Base-by-base conservation (phyloP, 2,797 vertebrate species). In the Lagodon rhomboides region DNA sequence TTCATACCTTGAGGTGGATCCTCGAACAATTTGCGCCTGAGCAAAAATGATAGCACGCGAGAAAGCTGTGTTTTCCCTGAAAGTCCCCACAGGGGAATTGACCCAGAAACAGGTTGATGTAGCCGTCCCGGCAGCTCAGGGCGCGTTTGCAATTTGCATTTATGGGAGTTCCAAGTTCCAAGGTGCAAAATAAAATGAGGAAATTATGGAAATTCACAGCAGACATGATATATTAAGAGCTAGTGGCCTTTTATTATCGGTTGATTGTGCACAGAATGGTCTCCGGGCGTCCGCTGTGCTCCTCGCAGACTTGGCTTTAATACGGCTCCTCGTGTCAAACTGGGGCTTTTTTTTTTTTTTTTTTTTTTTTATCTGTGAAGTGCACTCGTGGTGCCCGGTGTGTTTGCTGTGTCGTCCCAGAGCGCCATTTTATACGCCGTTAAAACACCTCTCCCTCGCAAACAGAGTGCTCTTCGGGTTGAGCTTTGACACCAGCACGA, bases 191-290 rank as follows among this genome's bases (percentile, higher is more conserved):
- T 66, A 61, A 77, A 83, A 81, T 4, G 54, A 77, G 69, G 51
- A 70, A 85, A 77, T 91, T 88, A 89, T 86, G 75, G 64, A 82
- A 87, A 90, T 85, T 58, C 66, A 69, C 43, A 18, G 64, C 44
- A 83, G 73, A 82, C 47, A 41, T 86, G 89, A 86, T 75, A 44
- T 65, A 77, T 84, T 66, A 63, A 38, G 51, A 79, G 64, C 79
- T 59, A 12, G 41, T 71, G 62, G 85, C 78, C 77, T 81, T 77
- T 86, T 75, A 84, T 66, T 76, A 81, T 84, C 69, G 77, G 73
- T 68, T 74, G 77, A 83, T 68, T 80, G 70, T 71, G 25, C 77
- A 56, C 75, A 75, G 68, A 80, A 53, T 73, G 55, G 61, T 82
- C 60, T 27, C 65, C 50, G 66, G 81, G 79, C 68, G 23, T n/a